Evolutionary conservation across 2,113 vertebrate species (phyloP).

Genomic region (Hyperoodon ampullatus): DNA sequence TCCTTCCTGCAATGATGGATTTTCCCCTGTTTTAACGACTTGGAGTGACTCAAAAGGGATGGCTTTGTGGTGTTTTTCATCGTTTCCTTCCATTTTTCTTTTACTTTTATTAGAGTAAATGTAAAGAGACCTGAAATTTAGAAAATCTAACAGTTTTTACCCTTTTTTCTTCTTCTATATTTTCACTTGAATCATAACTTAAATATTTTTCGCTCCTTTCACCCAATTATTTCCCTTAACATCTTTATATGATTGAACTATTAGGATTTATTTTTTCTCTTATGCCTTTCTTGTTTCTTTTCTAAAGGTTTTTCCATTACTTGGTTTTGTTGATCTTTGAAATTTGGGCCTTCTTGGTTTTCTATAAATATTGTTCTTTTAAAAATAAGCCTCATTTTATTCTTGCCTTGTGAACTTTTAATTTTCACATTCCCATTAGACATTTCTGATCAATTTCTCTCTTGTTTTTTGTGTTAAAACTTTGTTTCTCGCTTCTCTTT

Average conservation of each 20-base stretch:
- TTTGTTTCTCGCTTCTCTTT: background rate
- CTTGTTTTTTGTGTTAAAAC: background rate
- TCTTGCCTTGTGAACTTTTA: background rate
- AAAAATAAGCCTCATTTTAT: background rate
- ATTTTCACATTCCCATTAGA: background rate
- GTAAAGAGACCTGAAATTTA: background rate
- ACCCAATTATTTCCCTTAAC: background rate
- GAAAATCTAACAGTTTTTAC: background rate
- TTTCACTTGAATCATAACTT: background rate
- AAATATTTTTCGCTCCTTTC: background rate
- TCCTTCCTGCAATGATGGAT: background rate
- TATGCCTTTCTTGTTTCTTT: background rate
- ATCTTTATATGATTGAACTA: background rate
- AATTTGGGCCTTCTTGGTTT: background rate
- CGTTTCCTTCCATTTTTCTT: background rate
- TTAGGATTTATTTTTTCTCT: background rate
- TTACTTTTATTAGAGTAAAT: slow-evolving; percentile 26
- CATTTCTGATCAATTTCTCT: background rate
- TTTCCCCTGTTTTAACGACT: slow-evolving; percentile 17
- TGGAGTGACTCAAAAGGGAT: background rate
- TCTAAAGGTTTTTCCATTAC: background rate
- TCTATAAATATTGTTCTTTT: slow-evolving; percentile 7
- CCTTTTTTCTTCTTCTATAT: background rate
- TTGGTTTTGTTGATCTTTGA: background rate
- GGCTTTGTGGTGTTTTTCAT: background rate